These are phyloP conservation scores for Lacerta agilis DNA, from an alignment of 2,797 vertebrate genomes.

Conservation along the genomic window DNA sequence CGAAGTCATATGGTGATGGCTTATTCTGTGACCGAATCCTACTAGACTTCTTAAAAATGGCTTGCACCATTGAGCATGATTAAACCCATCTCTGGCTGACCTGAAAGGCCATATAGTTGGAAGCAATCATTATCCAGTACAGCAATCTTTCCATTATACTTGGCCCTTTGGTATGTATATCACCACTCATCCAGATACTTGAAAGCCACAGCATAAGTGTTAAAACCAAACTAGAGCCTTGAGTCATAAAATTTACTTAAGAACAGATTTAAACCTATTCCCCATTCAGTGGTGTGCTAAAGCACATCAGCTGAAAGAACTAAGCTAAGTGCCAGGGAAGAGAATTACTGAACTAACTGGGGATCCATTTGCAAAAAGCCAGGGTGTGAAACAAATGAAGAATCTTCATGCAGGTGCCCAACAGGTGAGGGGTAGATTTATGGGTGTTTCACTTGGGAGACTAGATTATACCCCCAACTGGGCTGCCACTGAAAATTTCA, in stretches of 20 bases:
- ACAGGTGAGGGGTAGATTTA: too few relatives aligned
- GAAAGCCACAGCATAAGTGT: slow-evolving; percentile 4
- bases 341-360: background rate
- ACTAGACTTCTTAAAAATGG: slow-evolving; percentile 4
- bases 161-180: slow-evolving; percentile 7
- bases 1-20: background rate
- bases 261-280: slow-evolving; percentile 31
- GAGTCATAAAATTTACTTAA: slow-evolving; percentile 38
- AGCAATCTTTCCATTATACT: slow-evolving; percentile 16
- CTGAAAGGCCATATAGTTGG: slow-evolving; percentile 11
- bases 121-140: slow-evolving; percentile 23
- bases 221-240: slow-evolving; percentile 21
- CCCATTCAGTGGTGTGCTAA: slow-evolving; percentile 19
- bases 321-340: background rate
- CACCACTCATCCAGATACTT: slow-evolving; percentile 12
- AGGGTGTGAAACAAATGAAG: background rate
- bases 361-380: background rate
- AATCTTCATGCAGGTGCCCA: background rate
- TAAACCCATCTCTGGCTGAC: slow-evolving; percentile 8
- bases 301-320: background rate
- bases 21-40: background rate
- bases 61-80: slow-evolving; percentile 29
- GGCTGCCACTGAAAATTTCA: background rate
- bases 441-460: background rate
- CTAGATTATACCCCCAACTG: background rate